Evolutionary conservation across 35 echinoderm and acorn worm genomes (phyloP).

Genomic region (Diadema setosum): DNA sequence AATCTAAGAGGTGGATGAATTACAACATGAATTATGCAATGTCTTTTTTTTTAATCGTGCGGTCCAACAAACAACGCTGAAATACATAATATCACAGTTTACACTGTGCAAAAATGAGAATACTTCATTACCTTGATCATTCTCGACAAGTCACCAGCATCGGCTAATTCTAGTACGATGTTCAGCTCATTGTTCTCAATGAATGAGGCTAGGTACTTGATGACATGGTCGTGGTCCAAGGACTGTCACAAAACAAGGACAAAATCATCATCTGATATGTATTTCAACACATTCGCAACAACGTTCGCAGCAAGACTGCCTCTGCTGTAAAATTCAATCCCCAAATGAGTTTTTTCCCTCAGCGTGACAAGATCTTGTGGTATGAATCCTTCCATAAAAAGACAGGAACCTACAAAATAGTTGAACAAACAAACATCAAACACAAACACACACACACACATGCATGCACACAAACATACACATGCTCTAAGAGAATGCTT

Average conservation of each 20-base stretch:
- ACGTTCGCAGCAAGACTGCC: background rate
- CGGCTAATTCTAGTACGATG: conserved; percentile 95
- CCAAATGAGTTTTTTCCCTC: too few relatives aligned
- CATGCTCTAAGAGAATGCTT: background rate
- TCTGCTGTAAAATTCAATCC: too few relatives aligned
- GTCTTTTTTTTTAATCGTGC: too few relatives aligned
- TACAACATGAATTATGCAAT: too few relatives aligned
- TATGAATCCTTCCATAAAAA: too few relatives aligned
- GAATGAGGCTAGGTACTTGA: conserved; percentile 97
- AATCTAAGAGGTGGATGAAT: too few relatives aligned
- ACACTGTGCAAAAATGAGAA: too few relatives aligned
- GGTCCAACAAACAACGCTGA: too few relatives aligned
- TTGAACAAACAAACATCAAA: too few relatives aligned
- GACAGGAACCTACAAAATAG: too few relatives aligned
- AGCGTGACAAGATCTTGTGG: too few relatives aligned
- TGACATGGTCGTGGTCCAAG: conserved; percentile 96
- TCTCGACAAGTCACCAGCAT: conserved; percentile 92
- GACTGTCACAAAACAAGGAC: conserved; percentile 50
- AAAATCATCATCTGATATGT: background rate
- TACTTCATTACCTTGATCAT: conserved; percentile 99
- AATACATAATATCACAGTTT: too few relatives aligned
- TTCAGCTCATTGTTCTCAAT: conserved; percentile 98
- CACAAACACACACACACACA: background rate
- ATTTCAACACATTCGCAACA: background rate
- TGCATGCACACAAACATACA: background rate